Evolutionary conservation across 2,113 vertebrate species (phyloP).

Genomic region (Pelobates fuscus): DNA sequence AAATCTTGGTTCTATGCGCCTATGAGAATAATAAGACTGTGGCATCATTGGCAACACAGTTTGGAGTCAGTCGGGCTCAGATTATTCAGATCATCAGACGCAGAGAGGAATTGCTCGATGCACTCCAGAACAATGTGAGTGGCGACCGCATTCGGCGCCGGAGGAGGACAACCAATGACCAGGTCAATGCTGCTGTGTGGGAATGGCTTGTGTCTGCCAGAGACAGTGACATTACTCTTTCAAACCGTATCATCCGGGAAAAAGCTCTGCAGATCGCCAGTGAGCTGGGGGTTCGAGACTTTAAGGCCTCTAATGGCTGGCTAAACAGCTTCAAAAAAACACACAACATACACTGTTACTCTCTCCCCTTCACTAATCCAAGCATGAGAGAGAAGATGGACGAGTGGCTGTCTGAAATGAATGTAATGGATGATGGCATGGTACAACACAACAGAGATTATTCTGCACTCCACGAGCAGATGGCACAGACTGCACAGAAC

Average conservation of each 20-base stretch:
- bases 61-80: conserved; percentile 34
- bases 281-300: conserved; percentile 27
- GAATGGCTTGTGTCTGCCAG: conserved; percentile 12
- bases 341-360: conserved; percentile 39
- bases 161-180: conserved; percentile 36
- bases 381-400: not conserved
- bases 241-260: conserved; percentile 29
- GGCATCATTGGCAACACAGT: conserved; percentile 13
- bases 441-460: too few relatives aligned
- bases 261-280: conserved; percentile 38
- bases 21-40: conserved; percentile 32
- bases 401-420: conserved; percentile 8
- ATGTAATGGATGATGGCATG: not conserved
- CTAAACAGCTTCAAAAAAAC: conserved; percentile 42
- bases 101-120: conserved; percentile 24
- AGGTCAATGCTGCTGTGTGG: conserved; percentile 31
- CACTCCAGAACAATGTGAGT: conserved; percentile 38
- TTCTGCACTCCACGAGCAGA: not conserved
- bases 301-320: conserved; percentile 42
- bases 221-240: not conserved
- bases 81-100: conserved; percentile 28
- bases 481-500: not conserved
- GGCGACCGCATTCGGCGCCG: conserved; percentile 32
- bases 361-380: not conserved
- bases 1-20: conserved; percentile 37